Evolutionary conservation across 2,797 vertebrate species (phyloP).

Genomic region (Bradypodion pumilum): DNA sequence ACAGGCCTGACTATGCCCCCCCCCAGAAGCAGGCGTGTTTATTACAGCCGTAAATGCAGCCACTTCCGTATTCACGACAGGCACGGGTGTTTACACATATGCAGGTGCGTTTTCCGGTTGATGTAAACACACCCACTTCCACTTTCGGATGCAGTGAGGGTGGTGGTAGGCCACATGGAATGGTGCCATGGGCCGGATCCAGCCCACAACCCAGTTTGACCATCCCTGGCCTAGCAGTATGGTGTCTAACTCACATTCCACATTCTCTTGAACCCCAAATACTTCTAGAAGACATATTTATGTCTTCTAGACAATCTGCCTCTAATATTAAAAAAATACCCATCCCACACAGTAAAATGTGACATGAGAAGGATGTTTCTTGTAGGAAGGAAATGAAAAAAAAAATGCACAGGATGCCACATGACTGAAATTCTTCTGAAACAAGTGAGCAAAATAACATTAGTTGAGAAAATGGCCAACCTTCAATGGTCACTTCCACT

Average conservation of each 20-base stretch:
- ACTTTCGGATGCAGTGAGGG: no score
- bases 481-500: slow-evolving; percentile 76
- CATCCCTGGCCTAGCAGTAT: neutral
- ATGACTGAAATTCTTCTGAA: slow-evolving; percentile 37
- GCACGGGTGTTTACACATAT: no score
- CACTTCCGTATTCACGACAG: no score
- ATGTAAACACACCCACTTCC: no score
- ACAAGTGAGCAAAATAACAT: slow-evolving; percentile 44
- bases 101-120: no score
- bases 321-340: neutral
- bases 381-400: slow-evolving; percentile 29
- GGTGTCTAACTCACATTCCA: no score
- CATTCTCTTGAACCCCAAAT: neutral
- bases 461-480: slow-evolving; percentile 63
- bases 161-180: no score
- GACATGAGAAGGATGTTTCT: slow-evolving; percentile 31
- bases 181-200: no score
- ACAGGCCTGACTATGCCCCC: no score
- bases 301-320: neutral
- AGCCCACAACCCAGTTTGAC: no score
- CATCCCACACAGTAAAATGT: neutral
- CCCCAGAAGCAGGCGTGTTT: no score
- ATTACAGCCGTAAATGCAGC: no score
- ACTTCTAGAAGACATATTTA: neutral
- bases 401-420: slow-evolving; percentile 38